These are phyloP conservation scores for Poecilia wingei DNA, from an alignment of 2,797 vertebrate genomes.

Conservation along the genomic window DNA sequence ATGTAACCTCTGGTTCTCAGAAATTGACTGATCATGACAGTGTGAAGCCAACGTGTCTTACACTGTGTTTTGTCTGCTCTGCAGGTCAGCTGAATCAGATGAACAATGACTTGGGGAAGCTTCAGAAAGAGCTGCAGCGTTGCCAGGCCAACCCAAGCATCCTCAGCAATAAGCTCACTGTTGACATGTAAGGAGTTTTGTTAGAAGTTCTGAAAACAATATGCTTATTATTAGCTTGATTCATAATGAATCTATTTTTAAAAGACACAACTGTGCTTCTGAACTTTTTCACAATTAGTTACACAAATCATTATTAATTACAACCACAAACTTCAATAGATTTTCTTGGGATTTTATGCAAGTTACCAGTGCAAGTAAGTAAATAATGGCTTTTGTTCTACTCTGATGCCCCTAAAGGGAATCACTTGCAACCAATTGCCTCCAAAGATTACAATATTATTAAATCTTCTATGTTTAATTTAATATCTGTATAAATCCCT, in stretches of 20 bases:
- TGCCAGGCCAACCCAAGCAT: constrained; percentile 76
- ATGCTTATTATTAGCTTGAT: background rate
- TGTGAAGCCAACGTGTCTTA: background rate
- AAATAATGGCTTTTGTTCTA: background rate
- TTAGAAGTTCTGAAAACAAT: background rate
- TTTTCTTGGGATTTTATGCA: background rate
- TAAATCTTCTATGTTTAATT: background rate
- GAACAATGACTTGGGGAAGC: constrained; percentile 71
- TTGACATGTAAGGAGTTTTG: constrained; percentile 76
- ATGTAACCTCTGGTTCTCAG: background rate
- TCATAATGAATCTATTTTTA: background rate
- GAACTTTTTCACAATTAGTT: background rate
- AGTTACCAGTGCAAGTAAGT: background rate
- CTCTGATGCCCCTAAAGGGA: background rate
- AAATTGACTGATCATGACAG: background rate
- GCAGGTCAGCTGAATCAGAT: constrained; percentile 72
- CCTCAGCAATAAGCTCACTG: constrained; percentile 77
- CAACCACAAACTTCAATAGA: background rate
- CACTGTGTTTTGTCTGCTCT: constrained; percentile 16
- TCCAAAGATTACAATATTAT: background rate
- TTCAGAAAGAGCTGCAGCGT: constrained; percentile 75
- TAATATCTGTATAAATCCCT: background rate
- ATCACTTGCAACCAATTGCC: background rate
- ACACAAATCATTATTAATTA: background rate
- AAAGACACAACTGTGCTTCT: background rate